Base-by-base conservation (phyloP, 2,888 invertebrate genomes). In the Temnothorax unifasciatus region DNA sequence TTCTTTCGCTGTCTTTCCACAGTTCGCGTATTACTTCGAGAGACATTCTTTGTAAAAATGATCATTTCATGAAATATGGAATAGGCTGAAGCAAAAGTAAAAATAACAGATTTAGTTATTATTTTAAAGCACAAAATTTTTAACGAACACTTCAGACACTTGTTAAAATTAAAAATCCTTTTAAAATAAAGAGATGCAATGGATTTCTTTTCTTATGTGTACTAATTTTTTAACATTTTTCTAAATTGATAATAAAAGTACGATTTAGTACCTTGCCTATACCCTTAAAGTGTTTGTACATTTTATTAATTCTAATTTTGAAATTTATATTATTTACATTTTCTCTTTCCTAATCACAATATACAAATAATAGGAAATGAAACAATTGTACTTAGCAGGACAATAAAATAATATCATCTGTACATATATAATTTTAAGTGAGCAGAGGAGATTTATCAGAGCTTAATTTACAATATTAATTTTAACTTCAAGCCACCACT, bases 21-120 rank as follows among this genome's bases (percentile, higher is more conserved):
- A 5, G 3, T 34, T 34, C 29, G 57, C 57, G 38, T 11, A 63
- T 54, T 54, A 11, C 41, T 44, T n/a, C 21, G 15, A 34, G 34
- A 34, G 34, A 41, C 41, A 47, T 61, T 86, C 13, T 66, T 57
- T 21, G 11, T 11, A 68, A 44, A 68, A 57, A 54, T 54, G 6
- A 50, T 25, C 41, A 38, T 64, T 73, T 81, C 57, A 41, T 18
- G 47, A 83, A 73, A 66, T 34, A 9, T 52, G n/a, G 29, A 21
- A 25, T 34, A 21, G 9, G 4, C 11, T 44, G 41, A 8, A 1
- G 13, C 47, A 21, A 9, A 11, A 4, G 1, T n/a, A 68, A 57
- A 41, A 54, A 64, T 21, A 34, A 61, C 13, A 47, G 3, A 73
- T 15, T 57, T n/a, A 41, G 3, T 74, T 44, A n/a, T 59, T 18